Conservation (phyloP, 2,113 vertebrate species). For the Periophthalmus modestus region DNA sequence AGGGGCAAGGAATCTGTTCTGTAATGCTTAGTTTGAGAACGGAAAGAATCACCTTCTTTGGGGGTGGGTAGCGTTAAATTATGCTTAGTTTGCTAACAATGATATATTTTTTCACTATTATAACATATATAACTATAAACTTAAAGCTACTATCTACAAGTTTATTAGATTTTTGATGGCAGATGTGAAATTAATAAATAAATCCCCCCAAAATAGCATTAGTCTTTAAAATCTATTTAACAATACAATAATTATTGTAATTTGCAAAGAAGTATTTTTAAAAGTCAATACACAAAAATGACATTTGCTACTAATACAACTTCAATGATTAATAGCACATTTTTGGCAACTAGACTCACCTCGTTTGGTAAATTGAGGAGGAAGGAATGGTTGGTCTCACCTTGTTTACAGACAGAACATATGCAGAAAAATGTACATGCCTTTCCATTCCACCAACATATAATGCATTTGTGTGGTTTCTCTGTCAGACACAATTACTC, state of each 20-base stretch:
- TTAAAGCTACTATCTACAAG: too few species aligned
- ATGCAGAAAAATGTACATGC: constrained; percentile 62
- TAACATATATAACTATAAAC: too few species aligned
- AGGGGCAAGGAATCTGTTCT: constrained; percentile 57
- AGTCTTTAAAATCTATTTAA: too few species aligned
- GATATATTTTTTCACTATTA: neutral
- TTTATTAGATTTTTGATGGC: too few species aligned
- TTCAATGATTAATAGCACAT: neutral
- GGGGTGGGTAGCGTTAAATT: neutral
- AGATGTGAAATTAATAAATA: too few species aligned
- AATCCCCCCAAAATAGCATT: too few species aligned
- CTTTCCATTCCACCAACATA: constrained; percentile 38
- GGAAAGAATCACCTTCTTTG: constrained; percentile 29
- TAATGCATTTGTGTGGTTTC: constrained; percentile 52
- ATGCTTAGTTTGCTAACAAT: too few species aligned
- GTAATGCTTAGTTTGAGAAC: constrained; percentile 58
- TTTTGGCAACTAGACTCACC: neutral
- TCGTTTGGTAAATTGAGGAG: neutral
- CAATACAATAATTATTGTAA: too few species aligned
- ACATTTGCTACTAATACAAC: neutral
- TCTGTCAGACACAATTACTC: constrained; percentile 61
- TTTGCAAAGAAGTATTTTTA: too few species aligned
- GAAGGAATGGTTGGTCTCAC: constrained; percentile 44
- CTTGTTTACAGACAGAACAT: constrained; percentile 65
- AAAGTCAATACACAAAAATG: neutral